Evolutionary conservation across 2,888 invertebrate genomes (phyloP).

Genomic region (Melanargia galathea): DNA sequence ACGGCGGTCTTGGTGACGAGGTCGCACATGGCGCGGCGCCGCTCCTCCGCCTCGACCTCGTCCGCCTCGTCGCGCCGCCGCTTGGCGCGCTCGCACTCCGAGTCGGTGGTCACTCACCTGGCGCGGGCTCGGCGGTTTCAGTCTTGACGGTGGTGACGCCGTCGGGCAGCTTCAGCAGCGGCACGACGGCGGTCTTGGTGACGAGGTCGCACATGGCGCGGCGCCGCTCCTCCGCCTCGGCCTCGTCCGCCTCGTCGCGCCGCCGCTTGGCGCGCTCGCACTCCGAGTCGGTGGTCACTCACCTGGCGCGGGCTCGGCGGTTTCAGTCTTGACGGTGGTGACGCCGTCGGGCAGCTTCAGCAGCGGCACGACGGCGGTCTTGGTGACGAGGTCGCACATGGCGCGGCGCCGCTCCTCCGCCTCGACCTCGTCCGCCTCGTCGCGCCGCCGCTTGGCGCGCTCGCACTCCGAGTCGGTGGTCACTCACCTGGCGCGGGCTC

Average conservation of each 20-base stretch:
- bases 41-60: too few relatives aligned
- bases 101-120: slow-evolving; percentile 26
- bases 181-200: slow-evolving; percentile 69
- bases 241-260: too few relatives aligned
- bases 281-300: slow-evolving; percentile 53
- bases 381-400: slow-evolving; percentile 50
- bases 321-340: slow-evolving; percentile 63
- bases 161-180: slow-evolving; percentile 69
- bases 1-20: slow-evolving; percentile 67
- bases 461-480: too few relatives aligned
- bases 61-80: too few relatives aligned
- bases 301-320: slow-evolving; percentile 26
- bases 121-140: slow-evolving; percentile 42
- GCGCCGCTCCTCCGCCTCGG: too few relatives aligned
- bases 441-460: too few relatives aligned
- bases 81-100: too few relatives aligned
- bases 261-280: too few relatives aligned
- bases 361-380: slow-evolving; percentile 71
- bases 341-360: slow-evolving; percentile 71
- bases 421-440: too few relatives aligned
- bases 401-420: too few relatives aligned
- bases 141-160: slow-evolving; percentile 67
- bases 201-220: too few relatives aligned
- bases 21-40: neutral
- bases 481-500: slow-evolving; percentile 29